Base-by-base conservation (phyloP, 1,140 invertebrate genomes). In the Microplitis demolitor region DNA sequence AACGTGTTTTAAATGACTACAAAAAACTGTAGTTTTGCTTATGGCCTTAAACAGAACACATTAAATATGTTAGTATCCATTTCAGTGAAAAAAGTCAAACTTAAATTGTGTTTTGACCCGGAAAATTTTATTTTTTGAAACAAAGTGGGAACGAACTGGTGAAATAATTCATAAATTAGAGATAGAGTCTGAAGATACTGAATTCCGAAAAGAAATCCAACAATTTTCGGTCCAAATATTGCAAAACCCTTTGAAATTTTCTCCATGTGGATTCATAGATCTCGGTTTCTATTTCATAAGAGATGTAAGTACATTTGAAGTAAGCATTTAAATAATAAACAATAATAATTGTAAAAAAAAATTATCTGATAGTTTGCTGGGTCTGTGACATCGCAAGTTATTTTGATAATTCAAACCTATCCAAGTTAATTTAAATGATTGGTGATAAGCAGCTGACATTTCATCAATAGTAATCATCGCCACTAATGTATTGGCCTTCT, bases 111-210 rank as follows among this genome's bases (percentile, higher is more conserved):
- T n/a, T n/a, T n/a, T n/a, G n/a, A n/a, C 24, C 24, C 24, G 24
- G 24, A 24, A 24, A 24, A 33, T 24, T 4, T 24, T 24, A 33
- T 61, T 61, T 11, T 56, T 56, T 24, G 0, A 5, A 56, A n/a
- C 14, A 13, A n/a, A 62, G 60, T 62, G 31, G 14, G 11, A 62
- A 37, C 6, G 9, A 35, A 62, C 60, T 4, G 60, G 60, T 0
- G 33, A 62, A 62, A 62, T 62, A 35, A 62, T 62, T 62, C 60
- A 62, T 35, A 13, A 14, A 35, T 35, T 62, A n/a, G 60, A 13
- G 11, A n/a, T 62, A 3, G 11, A 35, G 11, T 62, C 33, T 35
- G 9, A 62, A 37, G 11, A 62, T 14, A 35, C 34, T 35, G 13
- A 62, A 35, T 13, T 35, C 35, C 31, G 8, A 8, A 13, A 62